Evolutionary conservation across 2,113 vertebrate species (phyloP), one percentile per base, ranked within the genome.

Genomic region (Aepyceros melampus): DNA sequence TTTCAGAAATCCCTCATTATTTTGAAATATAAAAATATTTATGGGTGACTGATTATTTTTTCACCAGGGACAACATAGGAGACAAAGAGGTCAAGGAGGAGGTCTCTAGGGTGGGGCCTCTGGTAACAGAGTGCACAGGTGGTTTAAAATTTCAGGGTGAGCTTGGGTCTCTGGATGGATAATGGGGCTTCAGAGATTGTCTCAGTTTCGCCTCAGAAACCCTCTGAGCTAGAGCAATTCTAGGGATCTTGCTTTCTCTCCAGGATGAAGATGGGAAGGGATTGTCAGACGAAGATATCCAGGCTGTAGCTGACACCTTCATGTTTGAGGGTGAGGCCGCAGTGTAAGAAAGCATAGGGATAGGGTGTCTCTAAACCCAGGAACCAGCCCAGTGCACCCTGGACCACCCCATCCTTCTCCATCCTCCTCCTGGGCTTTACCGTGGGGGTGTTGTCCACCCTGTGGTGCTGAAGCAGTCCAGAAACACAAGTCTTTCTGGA

Each of bases 311-410:
- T 0, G 98, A 99, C 95, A 99, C 99, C 33, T 99, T 99, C 98
- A 99, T 99, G 99, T 99, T 99, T n/a, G 99, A 97, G 95, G 99
- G 99, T 99, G 96, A 99, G 98, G 23, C 43, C 17, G n/a, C n/a
- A 9, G 27, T 49, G 81, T 62, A 45, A n/a, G 19, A 14, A 5
- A n/a, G 12, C 9, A 15, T 16, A 51, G 14, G 14, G 21, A 78
- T 0, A 9, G 51, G 27, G n/a, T 8, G 9, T 51, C 9, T 90
- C 4, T 79, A 7, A 36, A 1, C 12, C 33, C 79, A 87, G 51
- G 40, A 33, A 56, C 31, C 6, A 19, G 76, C 19, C 13, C 11
- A 21, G 8, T 55, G 23, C 36, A 19, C 27, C 67, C 29, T 82
- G 67, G 31, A 12, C 17, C 49, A 9, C 47, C 14, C 14, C 21